phyloP scores from a whole-genome alignment of 1,140 invertebrate species.

The Habropoda laboriosa region DNA sequence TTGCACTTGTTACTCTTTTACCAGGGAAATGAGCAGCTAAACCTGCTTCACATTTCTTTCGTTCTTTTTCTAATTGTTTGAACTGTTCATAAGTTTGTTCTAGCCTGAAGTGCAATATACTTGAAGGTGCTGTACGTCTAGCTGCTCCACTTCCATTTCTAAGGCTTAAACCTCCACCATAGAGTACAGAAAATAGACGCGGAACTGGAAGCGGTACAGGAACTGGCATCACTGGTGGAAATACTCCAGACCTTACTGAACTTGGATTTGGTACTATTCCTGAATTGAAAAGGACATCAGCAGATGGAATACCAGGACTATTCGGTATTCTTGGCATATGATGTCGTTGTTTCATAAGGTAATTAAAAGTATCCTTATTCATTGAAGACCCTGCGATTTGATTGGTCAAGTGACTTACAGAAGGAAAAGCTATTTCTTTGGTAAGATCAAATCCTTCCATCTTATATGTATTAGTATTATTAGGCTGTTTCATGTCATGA shows the following conservation, averaged over 20 bases:
- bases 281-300: constrained; percentile 75
- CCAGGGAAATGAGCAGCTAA: constrained; percentile 91
- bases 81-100: constrained; percentile 93
- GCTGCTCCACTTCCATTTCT: constrained; percentile 69
- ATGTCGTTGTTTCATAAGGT: constrained; percentile 72
- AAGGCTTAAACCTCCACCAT: constrained; percentile 68
- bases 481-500: constrained; percentile 69
- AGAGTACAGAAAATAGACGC: constrained; percentile 70
- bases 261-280: constrained; percentile 67
- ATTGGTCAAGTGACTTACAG: constrained; percentile 62
- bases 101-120: constrained; percentile 87
- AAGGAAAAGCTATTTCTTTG: constrained; percentile 67
- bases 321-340: constrained; percentile 60
- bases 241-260: constrained; percentile 62
- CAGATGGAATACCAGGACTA: constrained; percentile 57
- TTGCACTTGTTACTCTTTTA: constrained; percentile 90
- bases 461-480: constrained; percentile 70
- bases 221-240: constrained; percentile 73
- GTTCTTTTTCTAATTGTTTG: constrained; percentile 90
- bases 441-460: constrained; percentile 72
- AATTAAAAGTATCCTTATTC: constrained; percentile 74
- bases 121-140: constrained; percentile 84
- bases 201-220: constrained; percentile 70
- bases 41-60: constrained; percentile 93
- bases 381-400: constrained; percentile 61